Conservation (phyloP, 2,888 invertebrate species). For the Athalia rosae region DNA sequence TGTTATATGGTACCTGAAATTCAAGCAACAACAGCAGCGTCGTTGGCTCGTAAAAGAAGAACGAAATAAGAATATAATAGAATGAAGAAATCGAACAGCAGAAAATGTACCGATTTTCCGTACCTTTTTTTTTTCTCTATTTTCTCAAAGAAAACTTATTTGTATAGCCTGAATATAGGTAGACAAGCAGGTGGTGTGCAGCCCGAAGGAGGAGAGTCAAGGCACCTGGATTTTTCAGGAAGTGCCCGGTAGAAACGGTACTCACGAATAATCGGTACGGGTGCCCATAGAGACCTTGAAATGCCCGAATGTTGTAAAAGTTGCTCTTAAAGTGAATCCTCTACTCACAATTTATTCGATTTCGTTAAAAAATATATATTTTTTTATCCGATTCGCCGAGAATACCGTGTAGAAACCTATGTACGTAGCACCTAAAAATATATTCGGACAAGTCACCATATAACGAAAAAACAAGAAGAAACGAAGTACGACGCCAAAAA, state of each 20-base stretch:
- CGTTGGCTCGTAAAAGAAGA: too few relatives aligned
- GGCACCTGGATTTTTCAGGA: slow-evolving; percentile 43
- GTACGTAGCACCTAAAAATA: too few relatives aligned
- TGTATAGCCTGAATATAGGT: slow-evolving; percentile 26
- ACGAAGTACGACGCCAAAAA: too few relatives aligned
- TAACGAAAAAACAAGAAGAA: too few relatives aligned
- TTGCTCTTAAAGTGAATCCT: background rate
- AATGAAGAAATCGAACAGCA: background rate
- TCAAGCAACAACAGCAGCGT: too few relatives aligned
- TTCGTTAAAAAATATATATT: background rate
- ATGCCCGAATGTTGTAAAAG: slow-evolving; percentile 40
- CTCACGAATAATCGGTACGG: slow-evolving; percentile 6
- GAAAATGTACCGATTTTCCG: background rate
- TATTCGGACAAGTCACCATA: too few relatives aligned
- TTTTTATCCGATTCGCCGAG: background rate
- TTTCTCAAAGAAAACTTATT: slow-evolving; percentile 21
- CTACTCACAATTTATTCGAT: slow-evolving; percentile 5
- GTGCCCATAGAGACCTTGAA: slow-evolving; percentile 15
- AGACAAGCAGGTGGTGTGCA: slow-evolving; percentile 30
- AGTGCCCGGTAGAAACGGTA: slow-evolving; percentile 41
- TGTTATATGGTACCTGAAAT: too few relatives aligned
- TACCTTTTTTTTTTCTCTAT: background rate
- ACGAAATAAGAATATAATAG: background rate
- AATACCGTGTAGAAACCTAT: background rate
- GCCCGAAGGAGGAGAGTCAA: slow-evolving; percentile 26